These are phyloP conservation scores for Calcarius ornatus DNA, from an alignment of 2,113 vertebrate species.

Conservation along the genomic window DNA sequence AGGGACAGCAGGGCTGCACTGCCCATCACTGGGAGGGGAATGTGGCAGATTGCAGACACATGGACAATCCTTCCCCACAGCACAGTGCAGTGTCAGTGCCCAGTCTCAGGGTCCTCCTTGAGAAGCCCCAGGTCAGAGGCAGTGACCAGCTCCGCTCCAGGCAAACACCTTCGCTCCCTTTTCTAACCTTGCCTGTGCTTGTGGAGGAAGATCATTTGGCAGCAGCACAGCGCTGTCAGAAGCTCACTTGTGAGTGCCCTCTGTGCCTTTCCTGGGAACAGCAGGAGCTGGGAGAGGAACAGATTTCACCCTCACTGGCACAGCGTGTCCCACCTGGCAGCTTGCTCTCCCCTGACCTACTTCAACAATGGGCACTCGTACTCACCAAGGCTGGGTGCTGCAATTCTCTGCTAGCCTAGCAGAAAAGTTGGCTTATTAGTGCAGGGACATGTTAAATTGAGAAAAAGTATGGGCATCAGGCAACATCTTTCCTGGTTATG, in stretches of 20 bases:
- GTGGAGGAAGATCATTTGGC: not conserved
- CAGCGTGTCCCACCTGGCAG: not conserved
- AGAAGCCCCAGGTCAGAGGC: not conserved
- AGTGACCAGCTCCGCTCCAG: not conserved
- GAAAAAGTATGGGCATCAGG: not conserved
- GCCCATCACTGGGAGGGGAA: not conserved
- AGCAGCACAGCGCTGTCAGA: not conserved
- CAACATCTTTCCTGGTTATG: not conserved
- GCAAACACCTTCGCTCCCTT: not conserved
- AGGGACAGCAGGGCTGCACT: not conserved
- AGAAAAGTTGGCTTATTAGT: not conserved
- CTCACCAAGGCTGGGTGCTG: not conserved
- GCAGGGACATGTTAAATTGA: not conserved
- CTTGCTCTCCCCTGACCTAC: not conserved
- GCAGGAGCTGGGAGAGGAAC: not conserved
- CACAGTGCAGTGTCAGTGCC: rapidly evolving
- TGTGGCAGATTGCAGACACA: rapidly evolving
- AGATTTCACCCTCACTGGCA: not conserved
- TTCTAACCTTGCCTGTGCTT: not conserved
- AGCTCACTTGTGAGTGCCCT: not conserved
- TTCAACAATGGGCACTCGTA: not conserved
- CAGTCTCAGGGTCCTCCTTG: not conserved
- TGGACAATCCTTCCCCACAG: not conserved
- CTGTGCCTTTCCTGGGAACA: not conserved
- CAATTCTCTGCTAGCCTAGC: not conserved